Evolutionary conservation across 1,140 invertebrate genomes (phyloP), one percentile per base, ranked within the genome.

Genomic region (Neoseiulus cucumeris): DNA sequence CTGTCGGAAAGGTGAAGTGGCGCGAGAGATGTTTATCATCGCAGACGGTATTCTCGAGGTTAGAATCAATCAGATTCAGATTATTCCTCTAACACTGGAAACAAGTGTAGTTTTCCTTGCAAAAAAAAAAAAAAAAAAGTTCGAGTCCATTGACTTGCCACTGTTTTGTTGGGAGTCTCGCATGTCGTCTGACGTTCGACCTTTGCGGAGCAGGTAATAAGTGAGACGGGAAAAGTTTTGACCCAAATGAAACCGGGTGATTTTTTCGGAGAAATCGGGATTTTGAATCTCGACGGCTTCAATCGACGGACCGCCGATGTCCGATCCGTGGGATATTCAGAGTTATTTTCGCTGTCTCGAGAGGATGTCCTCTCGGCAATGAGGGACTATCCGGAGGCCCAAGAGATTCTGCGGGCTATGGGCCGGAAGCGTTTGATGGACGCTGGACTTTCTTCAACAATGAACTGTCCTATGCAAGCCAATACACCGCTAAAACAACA

Each of bases 201-300:
- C n/a, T n/a, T n/a, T n/a, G n/a, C n/a, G n/a, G n/a, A n/a, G n/a
- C 33, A 59, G 51, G 51, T 59, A 59, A 59, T 59, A 59, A 95
- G 91, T 73, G 91, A 95, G 75, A 87, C 85, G 39, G 91, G 91
- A 1, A 82, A 87, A 72, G 89, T 97, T 0, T 76, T 96, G 9
- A 94, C 91, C 0, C 91, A 89, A 51, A 95, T 97, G 91, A 89
- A 91, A 73, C 89, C 91, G 14, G 92, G 92, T 0, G 91, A 96
- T 76, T 97, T 96, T 77, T 97, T 97, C 72, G 92, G 92, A 6
- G 92, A 97, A 78, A 97, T 97, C 71, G 92, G 91, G 41, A 95
- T 97, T 69, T 80, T 97, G 0, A 95, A 95, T 75, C 79, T 97
- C 39, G 91, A 95, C 74, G 91, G 91, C 12, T 80, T 94, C 4